Base-by-base conservation (phyloP, 2,797 vertebrate species). In the Gymnodraco acuticeps region DNA sequence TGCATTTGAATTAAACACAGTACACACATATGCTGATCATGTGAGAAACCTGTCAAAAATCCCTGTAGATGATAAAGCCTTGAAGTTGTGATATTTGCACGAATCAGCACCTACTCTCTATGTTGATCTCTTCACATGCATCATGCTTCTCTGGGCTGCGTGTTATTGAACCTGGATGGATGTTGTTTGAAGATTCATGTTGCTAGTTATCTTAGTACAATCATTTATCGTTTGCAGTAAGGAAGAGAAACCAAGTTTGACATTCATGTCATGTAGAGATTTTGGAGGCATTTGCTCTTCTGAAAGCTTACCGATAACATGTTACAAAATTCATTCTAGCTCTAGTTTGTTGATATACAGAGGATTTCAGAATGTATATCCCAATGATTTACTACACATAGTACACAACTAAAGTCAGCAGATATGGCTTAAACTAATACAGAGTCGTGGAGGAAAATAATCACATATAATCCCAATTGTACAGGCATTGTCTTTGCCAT, bases 41-140 rank as follows among this genome's bases (percentile, higher is more conserved):
- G 67, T 80, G 84, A 81, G 73, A 79, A 83, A 82, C 63, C 64
- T 66, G 79, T 77, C 77, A 77, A 11, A 77, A 19, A 52, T 65
- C 82, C 56, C 78, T 2, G 27, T 68, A 80, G 83, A 73, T 8
- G 23, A 0, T 6, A 58, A 73, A 66, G 51, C 71, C 66, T 65
- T 3, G 14, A 43, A 72, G 83, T 20, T 0, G 51, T 70, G 68
- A 63, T 77, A 72, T 78, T 77, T 86, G 41, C 75, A 82, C 77
- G 68, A 68, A 74, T 76, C 78, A 78, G 61, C 77, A 53, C 55
- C 56, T 42, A 19, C 45, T 41, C 42, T 60, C 3, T 64, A 19
- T 27, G 50, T 47, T 66, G 20, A 61, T 23, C 15, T 58, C 14
- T 20, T 48, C 33, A 43, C 19, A 3, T 54, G 27, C 7, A 47